Evolutionary conservation across 2,113 vertebrate genomes (phyloP), one percentile per base, ranked within the genome.

Genomic region (Leucosticte australis): DNA sequence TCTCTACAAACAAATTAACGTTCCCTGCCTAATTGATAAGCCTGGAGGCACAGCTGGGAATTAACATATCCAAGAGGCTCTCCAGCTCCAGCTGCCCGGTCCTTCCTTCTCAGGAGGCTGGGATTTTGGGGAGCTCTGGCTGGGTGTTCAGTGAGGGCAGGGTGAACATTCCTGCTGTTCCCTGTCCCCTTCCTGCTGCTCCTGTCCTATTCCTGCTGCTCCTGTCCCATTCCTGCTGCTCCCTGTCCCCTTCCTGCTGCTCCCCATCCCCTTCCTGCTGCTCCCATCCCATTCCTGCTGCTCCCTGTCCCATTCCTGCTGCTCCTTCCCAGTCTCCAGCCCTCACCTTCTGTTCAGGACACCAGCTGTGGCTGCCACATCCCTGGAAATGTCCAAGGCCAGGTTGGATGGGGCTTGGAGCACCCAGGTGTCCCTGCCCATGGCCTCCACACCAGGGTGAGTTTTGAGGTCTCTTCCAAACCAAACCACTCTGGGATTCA

Each of bases 111-210:
- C 44, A 50, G 0, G 1, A 41, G 21, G 24, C 9, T 73, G 75
- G 39, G 47, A 15, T 79, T 57, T 62, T 0, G 0, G 47, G 65
- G 23, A 1, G 60, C 30, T 60, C 35, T 42, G 41, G 8, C 0
- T 60, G 65, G 46, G 46, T 5, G 79, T 78, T 47, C 9, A 5
- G 11, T 30, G n/a, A 27, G 0, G 5, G 44, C 27, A 9, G 33
- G 33, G 15, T 28, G 53, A n/a, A 16, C 41, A 41, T 41, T 41
- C 13, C 41, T 41, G 41, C 41, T 41, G 41, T 11, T 39, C 39
- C 37, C 39, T 39, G 39, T 39, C 11, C 39, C 39, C 11, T 39
- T 39, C 39, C 39, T 39, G 39, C 39, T 41, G 12, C 39, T 41
- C 39, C 39, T 41, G 39, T 41, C 39, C 39, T 11, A 13, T 41